phyloP scores from a whole-genome alignment of 2,888 invertebrate species.

The Alentia gelatinosa region DNA sequence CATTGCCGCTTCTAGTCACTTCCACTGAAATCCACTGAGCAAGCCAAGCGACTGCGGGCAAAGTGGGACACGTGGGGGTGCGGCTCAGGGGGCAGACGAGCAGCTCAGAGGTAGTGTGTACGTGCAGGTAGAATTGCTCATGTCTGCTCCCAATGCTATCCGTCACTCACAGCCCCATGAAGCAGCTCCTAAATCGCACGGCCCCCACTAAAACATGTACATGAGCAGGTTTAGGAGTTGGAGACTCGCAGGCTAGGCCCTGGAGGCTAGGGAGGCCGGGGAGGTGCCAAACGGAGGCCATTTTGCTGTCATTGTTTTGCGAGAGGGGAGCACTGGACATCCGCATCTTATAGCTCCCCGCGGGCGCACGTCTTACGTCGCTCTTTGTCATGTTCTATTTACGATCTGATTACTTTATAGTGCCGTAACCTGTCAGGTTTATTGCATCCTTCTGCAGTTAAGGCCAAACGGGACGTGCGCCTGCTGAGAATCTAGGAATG shows the following conservation, averaged over 20 bases:
- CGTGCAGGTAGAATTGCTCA: not conserved
- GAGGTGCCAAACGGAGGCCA: not conserved
- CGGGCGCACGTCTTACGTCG: too few species aligned
- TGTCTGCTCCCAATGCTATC: not conserved
- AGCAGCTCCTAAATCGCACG: not conserved
- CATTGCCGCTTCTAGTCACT: too few species aligned
- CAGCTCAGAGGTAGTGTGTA: not conserved
- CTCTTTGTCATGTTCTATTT: too few species aligned
- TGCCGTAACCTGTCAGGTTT: too few species aligned
- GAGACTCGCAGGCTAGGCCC: not conserved
- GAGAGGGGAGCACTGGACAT: not conserved
- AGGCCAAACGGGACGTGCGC: too few species aligned
- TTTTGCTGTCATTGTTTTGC: not conserved
- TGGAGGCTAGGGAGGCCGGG: not conserved
- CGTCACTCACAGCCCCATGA: not conserved
- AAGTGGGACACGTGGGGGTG: constrained; percentile 1
- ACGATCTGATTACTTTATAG: too few species aligned
- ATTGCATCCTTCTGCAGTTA: too few species aligned
- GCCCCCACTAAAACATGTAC: not conserved
- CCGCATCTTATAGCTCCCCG: too few species aligned
- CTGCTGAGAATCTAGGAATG: too few species aligned
- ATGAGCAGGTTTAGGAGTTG: not conserved
- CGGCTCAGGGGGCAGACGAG: not conserved
- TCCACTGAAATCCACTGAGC: not conserved
- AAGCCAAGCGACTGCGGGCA: not conserved